Base-by-base conservation (phyloP, 2,888 invertebrate species). In the Icerya purchasi region DNA sequence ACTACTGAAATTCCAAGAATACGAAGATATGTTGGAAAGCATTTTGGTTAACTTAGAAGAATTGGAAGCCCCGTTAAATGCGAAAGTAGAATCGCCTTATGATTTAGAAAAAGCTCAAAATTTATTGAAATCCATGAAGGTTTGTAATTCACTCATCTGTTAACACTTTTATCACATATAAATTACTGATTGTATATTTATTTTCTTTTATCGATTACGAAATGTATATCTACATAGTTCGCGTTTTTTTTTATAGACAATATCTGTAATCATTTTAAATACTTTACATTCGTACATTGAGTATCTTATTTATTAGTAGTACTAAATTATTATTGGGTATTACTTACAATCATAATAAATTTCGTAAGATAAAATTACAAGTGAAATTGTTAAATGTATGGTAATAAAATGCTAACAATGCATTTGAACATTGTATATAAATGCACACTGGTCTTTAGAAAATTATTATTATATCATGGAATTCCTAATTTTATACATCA, bases 1-100 rank as follows among this genome's bases (percentile, higher is more conserved):
- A 0, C 72, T 92, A 62, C 82, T 84, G 24, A 92, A 92, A 71
- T 96, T 94, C 75, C 84, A 89, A 69, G 89, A 91, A 69, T 94
- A 94, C 68, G 92, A 92, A 72, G 85, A 88, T 63, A 88, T 88
- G 0, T 72, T 94, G 61, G 86, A 86, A 67, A 86, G 84, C 65
- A 90, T 92, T 58, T 78, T 86, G 77, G 77, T 76, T 54, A 89
- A 88, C 69, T 74, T 92, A 68, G 86, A 87, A 65, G 77, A 78
- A 52, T 85, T 84, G 67, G 89, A 90, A 66, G 68, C 70, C 0
- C 83, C 84, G 0, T 83, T 91, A 51, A 75, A 74, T 56, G 81
- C 80, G 3, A 84, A 86, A 68, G 71, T 86, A 20, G 83, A 85
- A 66, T 79, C 82, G 20, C 82, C 85, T 0, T 83, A 83, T 58